These are phyloP conservation scores for Aromia moschata DNA, from an alignment of 2,888 invertebrate genomes.

Conservation along the genomic window DNA sequence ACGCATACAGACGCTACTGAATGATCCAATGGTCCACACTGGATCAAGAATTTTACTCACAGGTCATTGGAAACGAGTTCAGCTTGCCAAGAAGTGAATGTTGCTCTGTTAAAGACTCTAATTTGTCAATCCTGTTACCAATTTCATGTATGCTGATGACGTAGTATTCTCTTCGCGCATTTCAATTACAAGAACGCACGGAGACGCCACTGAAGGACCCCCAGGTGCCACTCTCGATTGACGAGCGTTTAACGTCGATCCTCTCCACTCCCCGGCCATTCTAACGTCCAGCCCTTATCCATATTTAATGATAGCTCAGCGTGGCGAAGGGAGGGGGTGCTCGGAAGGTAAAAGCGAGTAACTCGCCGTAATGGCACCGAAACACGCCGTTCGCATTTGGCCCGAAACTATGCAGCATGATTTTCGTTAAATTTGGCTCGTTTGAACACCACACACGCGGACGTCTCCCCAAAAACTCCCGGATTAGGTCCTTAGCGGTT, in stretches of 20 bases:
- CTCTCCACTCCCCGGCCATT: not conserved
- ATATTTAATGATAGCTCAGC: constrained; percentile 11
- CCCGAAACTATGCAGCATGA: constrained; percentile 39
- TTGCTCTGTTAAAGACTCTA: too few species aligned
- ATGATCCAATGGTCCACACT: too few species aligned
- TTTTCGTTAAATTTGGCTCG: constrained; percentile 38
- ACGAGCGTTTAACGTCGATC: not conserved
- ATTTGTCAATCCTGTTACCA: too few species aligned
- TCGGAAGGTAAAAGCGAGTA: constrained; percentile 36
- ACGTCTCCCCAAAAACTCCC: not conserved
- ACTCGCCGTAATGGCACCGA: constrained; percentile 45
- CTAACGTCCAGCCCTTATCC: constrained; percentile 6
- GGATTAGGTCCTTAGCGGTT: constrained; percentile 9
- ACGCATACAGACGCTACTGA: too few species aligned
- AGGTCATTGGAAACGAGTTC: too few species aligned
- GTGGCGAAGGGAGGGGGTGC: constrained; percentile 12
- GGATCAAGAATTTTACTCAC: too few species aligned
- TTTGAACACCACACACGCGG: constrained; percentile 32
- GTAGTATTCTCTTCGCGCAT: too few species aligned
- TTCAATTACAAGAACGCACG: too few species aligned
- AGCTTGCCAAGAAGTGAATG: too few species aligned
- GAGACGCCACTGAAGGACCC: too few species aligned
- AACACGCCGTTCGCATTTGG: constrained; percentile 46
- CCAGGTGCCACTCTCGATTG: too few species aligned
- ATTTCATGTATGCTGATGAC: too few species aligned